These are phyloP conservation scores for Pristionchus maxplancki DNA, from an alignment of 2,888 invertebrate species.

Conservation along the genomic window DNA sequence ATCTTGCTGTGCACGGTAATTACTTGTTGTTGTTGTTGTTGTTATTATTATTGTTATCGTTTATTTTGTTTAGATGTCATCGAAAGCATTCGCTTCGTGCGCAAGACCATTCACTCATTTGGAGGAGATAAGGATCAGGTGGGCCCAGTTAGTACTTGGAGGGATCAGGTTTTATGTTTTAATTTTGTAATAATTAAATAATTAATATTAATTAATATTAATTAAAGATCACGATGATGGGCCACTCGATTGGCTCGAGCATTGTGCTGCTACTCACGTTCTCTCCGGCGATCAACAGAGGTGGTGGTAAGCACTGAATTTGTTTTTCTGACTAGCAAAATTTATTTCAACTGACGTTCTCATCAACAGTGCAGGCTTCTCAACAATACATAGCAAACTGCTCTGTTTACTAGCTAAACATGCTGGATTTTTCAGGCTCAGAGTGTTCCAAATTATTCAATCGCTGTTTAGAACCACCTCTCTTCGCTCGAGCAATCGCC, in stretches of 20 bases:
- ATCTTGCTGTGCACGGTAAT: slow-evolving; percentile 14
- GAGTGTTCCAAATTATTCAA: too few species aligned
- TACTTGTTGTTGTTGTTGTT: neutral
- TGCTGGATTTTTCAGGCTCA: too few species aligned
- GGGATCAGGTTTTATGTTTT: too few species aligned
- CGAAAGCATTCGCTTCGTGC: slow-evolving; percentile 4
- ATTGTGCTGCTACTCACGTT: neutral
- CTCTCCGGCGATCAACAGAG: neutral
- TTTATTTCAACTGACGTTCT: too few species aligned
- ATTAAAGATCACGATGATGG: slow-evolving; percentile 12
- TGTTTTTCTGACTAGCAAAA: too few species aligned
- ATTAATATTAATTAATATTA: neutral
- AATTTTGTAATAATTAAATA: neutral
- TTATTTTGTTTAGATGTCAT: neutral
- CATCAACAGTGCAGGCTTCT: too few species aligned
- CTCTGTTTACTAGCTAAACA: too few species aligned
- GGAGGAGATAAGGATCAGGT: slow-evolving; percentile 28
- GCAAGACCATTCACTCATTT: neutral
- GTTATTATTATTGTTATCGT: neutral
- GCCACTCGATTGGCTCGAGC: slow-evolving; percentile 12
- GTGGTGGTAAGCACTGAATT: neutral
- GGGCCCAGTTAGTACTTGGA: too few species aligned
- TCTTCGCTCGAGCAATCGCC: neutral
- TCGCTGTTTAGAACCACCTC: neutral
- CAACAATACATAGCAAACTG: too few species aligned